Percentiles rank a stretch among this genome's conserved stretches.
These are phyloP conservation scores for Drosophila baimaii DNA, from an alignment of 1,140 invertebrate species.

Conservation along the genomic window DNA sequence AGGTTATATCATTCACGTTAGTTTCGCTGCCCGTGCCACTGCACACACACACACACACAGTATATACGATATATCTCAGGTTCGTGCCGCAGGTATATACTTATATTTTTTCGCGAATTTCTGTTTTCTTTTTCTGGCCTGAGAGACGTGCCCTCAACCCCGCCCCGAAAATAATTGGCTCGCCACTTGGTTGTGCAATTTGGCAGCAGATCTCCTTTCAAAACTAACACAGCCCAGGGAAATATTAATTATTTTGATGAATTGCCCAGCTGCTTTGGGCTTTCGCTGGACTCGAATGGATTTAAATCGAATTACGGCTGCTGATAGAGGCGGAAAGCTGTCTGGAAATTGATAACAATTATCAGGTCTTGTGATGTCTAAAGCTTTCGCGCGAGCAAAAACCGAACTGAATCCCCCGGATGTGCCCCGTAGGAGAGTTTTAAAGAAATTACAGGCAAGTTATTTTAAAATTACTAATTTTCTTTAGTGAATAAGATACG, in stretches of 20 bases:
- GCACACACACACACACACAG: conserved; percentile 17
- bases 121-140: conserved; percentile 20
- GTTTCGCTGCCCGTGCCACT: conserved; percentile 16
- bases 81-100: conserved; percentile 49
- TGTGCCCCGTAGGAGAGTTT: background rate
- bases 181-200: conserved; percentile 58
- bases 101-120: conserved; percentile 61
- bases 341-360: conserved; percentile 71
- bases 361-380: conserved; percentile 63
- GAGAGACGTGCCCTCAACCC: conserved; percentile 49
- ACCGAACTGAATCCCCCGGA: conserved; percentile 15
- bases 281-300: conserved; percentile 35
- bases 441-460: too few relatives aligned
- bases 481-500: too few relatives aligned
- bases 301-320: conserved; percentile 41
- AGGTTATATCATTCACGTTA: conserved; percentile 45
- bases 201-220: conserved; percentile 27
- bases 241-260: conserved; percentile 28
- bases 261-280: conserved; percentile 44
- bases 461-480: too few relatives aligned
- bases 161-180: conserved; percentile 19
- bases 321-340: conserved; percentile 67
- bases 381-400: conserved; percentile 39
- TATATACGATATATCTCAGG: conserved; percentile 8
- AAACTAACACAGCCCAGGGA: conserved; percentile 11